Percentiles rank a stretch among this genome's conserved stretches.
Evolutionary conservation across 2,888 invertebrate genomes (phyloP).

Genomic region (Pardosa pseudoannulata): DNA sequence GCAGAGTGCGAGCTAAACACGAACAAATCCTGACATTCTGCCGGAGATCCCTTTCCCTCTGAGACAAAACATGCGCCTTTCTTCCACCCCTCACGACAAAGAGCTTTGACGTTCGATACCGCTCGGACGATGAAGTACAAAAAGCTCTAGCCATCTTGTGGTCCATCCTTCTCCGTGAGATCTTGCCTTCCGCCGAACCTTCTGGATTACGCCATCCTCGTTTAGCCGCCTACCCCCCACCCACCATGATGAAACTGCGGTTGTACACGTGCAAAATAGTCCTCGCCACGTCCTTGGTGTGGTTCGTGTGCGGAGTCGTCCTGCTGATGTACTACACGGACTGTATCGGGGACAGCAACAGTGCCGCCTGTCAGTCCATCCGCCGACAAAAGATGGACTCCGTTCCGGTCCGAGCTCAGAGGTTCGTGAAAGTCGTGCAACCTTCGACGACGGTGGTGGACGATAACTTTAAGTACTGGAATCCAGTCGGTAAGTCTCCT

Average conservation of each 20-base stretch:
- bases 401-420: constrained; percentile 30
- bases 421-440: constrained; percentile 30
- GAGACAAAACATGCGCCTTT: not conserved
- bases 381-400: constrained; percentile 22
- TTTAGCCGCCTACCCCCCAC: not conserved
- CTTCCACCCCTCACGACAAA: not conserved
- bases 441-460: constrained; percentile 37
- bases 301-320: constrained; percentile 94
- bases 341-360: constrained; percentile 77
- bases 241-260: constrained; percentile 52
- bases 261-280: constrained; percentile 72
- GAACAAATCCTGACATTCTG: not conserved
- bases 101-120: not conserved
- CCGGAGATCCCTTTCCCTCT: not conserved
- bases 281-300: constrained; percentile 88
- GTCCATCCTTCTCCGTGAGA: not conserved
- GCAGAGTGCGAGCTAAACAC: no score
- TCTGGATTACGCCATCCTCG: no score
- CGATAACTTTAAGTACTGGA: constrained; percentile 55
- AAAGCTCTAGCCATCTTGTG: not conserved
- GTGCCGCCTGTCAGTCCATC: constrained; percentile 46
- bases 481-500: constrained; percentile 60
- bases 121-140: not conserved
- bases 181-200: not conserved
- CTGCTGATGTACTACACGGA: constrained; percentile 93